Percentiles rank a stretch among this genome's conserved stretches.
These are phyloP conservation scores for Gambusia affinis DNA, from an alignment of 2,113 vertebrate genomes.

Conservation along the genomic window DNA sequence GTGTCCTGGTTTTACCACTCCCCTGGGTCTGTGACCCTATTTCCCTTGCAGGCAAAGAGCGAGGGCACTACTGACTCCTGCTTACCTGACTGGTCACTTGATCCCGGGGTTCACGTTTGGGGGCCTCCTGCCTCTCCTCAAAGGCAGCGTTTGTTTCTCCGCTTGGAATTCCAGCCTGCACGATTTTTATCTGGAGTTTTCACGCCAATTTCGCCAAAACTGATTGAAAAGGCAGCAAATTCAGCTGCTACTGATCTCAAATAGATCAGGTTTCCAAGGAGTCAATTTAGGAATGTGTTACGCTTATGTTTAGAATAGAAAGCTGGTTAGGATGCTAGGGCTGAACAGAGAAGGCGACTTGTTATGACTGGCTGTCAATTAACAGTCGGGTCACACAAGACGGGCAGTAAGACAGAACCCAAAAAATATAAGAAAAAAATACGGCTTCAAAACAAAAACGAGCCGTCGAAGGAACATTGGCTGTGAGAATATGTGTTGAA, in stretches of 20 bases:
- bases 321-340: conserved; percentile 36
- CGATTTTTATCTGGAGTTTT: conserved; percentile 78
- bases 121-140: conserved; percentile 59
- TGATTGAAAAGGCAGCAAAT: conserved; percentile 71
- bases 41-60: conserved; percentile 55
- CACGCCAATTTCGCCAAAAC: conserved; percentile 78
- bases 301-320: conserved; percentile 48
- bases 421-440: conserved; percentile 54
- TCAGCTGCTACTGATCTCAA: conserved; percentile 84
- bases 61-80: conserved; percentile 49
- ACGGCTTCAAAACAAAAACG: conserved; percentile 76
- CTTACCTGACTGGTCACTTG: conserved; percentile 75
- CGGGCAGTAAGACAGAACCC: conserved; percentile 63
- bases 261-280: conserved; percentile 75
- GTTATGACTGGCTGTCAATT: conserved; percentile 85
- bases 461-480: conserved; percentile 60
- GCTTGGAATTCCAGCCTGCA: conserved; percentile 62
- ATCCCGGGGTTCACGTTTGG: conserved; percentile 59
- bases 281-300: conserved; percentile 70
- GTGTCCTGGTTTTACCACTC: conserved; percentile 67
- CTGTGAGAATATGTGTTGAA: conserved; percentile 73
- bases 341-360: conserved; percentile 65
- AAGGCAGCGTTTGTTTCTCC: conserved; percentile 70
- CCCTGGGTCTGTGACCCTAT: conserved; percentile 66
- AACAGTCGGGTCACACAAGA: conserved; percentile 77